A percentile compares a stretch with the other conserved stretches of the same genome.
Conservation (phyloP, 2,888 invertebrate genomes). For the Nomada hirtipes region DNA sequence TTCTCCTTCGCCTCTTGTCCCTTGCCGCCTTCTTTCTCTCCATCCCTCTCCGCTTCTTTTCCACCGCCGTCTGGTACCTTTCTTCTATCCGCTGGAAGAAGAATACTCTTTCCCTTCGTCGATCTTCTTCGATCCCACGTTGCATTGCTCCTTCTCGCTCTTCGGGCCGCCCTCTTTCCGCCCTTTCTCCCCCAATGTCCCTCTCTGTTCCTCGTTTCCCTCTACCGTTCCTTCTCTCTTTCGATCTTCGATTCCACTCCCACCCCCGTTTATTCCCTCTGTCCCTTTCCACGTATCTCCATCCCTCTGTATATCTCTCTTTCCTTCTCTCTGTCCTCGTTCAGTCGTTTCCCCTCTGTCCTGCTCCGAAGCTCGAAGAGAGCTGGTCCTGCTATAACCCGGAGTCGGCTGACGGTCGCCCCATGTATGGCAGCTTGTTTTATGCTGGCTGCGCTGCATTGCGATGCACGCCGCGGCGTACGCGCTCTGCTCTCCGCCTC, state of each 20-base stretch:
- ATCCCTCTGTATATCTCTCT: slow-evolving; percentile 36
- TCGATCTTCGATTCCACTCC: slow-evolving; percentile 30
- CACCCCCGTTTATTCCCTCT: slow-evolving; percentile 1
- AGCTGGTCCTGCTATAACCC: slow-evolving; percentile 79
- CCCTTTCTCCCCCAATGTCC: slow-evolving; percentile 3
- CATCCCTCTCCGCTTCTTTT: slow-evolving; percentile 15
- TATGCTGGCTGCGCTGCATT: slow-evolving; percentile 80
- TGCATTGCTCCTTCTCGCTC: slow-evolving; percentile 9
- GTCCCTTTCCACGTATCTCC: neutral
- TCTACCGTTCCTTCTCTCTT: slow-evolving; percentile 17
- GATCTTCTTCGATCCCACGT: slow-evolving; percentile 36
- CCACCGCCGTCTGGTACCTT: slow-evolving; percentile 11
- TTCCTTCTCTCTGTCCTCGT: slow-evolving; percentile 7
- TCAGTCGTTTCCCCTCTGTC: slow-evolving; percentile 49
- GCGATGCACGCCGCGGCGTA: slow-evolving; percentile 72
- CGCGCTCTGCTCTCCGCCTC: slow-evolving; percentile 57
- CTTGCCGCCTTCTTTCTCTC: slow-evolving; percentile 13
- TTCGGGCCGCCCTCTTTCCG: neutral
- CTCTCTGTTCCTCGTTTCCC: slow-evolving; percentile 18
- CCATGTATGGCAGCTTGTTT: slow-evolving; percentile 84
- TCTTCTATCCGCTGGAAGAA: slow-evolving; percentile 12
- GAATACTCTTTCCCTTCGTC: slow-evolving; percentile 20
- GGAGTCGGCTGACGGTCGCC: slow-evolving; percentile 83
- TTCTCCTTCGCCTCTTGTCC: too few species aligned
- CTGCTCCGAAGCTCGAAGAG: slow-evolving; percentile 53